Conservation (phyloP, 2,888 invertebrate genomes). For the Heliconius sara region DNA sequence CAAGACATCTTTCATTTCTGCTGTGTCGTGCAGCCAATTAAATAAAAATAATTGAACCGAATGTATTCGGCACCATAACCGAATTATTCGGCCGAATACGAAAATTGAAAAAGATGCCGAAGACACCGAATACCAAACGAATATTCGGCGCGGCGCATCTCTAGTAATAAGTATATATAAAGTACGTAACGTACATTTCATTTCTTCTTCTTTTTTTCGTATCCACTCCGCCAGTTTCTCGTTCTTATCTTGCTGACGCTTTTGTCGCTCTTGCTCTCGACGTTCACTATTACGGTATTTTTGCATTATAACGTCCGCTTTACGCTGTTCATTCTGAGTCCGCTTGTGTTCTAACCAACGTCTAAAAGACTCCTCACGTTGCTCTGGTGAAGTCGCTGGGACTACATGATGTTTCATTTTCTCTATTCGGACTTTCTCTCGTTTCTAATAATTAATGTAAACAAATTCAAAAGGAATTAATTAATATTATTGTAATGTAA, state of each 20-base stretch:
- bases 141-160: too few relatives aligned
- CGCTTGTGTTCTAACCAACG: slow-evolving; percentile 83
- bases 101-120: neutral
- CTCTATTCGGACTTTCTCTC: slow-evolving; percentile 65
- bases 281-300: slow-evolving; percentile 66
- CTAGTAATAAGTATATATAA: neutral
- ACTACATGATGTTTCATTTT: slow-evolving; percentile 59
- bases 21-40: too few relatives aligned
- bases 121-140: too few relatives aligned
- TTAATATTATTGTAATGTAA: too few relatives aligned
- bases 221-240: slow-evolving; percentile 84
- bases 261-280: slow-evolving; percentile 66
- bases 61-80: too few relatives aligned
- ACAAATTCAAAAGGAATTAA: neutral
- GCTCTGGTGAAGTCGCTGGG: slow-evolving; percentile 66
- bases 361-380: slow-evolving; percentile 78
- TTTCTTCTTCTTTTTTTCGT: slow-evolving; percentile 83
- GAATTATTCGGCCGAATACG: too few relatives aligned
- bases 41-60: too few relatives aligned
- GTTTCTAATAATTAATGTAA: slow-evolving; percentile 51
- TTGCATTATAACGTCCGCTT: slow-evolving; percentile 74
- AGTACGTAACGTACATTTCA: slow-evolving; percentile 75
- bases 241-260: slow-evolving; percentile 70
- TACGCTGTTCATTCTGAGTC: slow-evolving; percentile 66
- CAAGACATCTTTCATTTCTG: too few relatives aligned